These are phyloP conservation scores for Rhabdomys dilectus DNA, from an alignment of 2,113 vertebrate species.

Conservation along the genomic window DNA sequence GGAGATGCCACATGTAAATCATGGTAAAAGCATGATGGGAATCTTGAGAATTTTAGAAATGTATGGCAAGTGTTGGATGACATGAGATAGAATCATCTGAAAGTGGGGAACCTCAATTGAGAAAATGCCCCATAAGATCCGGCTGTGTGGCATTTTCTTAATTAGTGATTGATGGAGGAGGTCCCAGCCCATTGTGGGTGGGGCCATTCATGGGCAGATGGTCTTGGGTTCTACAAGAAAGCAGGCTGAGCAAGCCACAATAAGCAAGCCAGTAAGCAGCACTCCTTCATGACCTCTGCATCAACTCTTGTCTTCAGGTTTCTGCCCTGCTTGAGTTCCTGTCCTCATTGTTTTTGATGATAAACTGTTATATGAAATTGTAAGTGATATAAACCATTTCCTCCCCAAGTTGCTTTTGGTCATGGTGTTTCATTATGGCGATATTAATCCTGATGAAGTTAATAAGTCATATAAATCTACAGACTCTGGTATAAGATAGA, in stretches of 20 bases:
- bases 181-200: not conserved
- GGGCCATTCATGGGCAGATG: not conserved
- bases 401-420: not conserved
- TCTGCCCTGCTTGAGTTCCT: not conserved
- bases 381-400: not conserved
- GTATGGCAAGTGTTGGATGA: not conserved
- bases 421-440: not conserved
- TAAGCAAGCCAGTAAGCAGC: not conserved
- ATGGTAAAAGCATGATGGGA: conserved; percentile 58
- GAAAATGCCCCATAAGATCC: not conserved
- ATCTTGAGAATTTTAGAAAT: conserved; percentile 49
- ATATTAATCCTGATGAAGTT: not conserved
- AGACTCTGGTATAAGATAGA: not conserved
- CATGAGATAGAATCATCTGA: not conserved
- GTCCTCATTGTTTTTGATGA: not conserved
- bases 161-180: not conserved
- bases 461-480: conserved; percentile 3
- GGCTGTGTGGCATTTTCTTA: not conserved
- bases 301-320: not conserved
- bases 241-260: not conserved
- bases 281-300: too few species aligned
- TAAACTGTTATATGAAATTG: not conserved
- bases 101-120: not conserved
- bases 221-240: not conserved
- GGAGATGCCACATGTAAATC: conserved; percentile 54